Evolutionary conservation across 2,113 vertebrate genomes (phyloP).

Genomic region (Mugil cephalus): DNA sequence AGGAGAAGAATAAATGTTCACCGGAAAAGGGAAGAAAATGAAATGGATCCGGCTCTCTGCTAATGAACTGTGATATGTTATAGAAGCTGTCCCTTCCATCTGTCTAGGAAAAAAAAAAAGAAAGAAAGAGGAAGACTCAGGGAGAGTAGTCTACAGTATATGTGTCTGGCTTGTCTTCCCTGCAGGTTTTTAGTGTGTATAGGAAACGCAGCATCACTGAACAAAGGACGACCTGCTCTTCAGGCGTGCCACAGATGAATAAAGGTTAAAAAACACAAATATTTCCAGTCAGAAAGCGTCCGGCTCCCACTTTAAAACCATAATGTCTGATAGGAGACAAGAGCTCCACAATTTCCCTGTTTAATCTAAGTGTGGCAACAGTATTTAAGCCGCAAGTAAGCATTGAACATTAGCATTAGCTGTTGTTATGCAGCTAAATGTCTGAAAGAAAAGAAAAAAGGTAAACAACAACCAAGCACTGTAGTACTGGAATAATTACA

Average conservation of each 20-base stretch:
- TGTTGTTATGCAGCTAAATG: too few relatives aligned
- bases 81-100: constrained; percentile 58
- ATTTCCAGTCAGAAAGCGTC: constrained; percentile 17
- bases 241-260: constrained; percentile 42
- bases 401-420: too few relatives aligned
- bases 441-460: too few relatives aligned
- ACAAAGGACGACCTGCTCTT: constrained; percentile 43
- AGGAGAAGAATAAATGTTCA: constrained; percentile 60
- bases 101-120: constrained; percentile 33
- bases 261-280: constrained; percentile 53
- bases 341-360: too few relatives aligned
- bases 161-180: constrained; percentile 24
- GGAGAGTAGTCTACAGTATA: constrained; percentile 9
- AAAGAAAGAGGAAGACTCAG: constrained; percentile 4
- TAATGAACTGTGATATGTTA: constrained; percentile 71
- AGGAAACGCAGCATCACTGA: constrained; percentile 28
- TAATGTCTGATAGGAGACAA: too few relatives aligned
- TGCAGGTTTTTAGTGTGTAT: constrained; percentile 14
- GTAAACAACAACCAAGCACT: too few relatives aligned
- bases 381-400: too few relatives aligned
- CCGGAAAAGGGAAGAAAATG: constrained; percentile 50
- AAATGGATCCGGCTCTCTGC: constrained; percentile 54
- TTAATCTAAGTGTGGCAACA: too few relatives aligned
- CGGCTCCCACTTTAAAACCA: not conserved
- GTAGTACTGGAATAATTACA: too few relatives aligned